Evolutionary conservation across 53 echinoderm and acorn worm species (phyloP).

Genomic region (Paelopatides confundens): DNA sequence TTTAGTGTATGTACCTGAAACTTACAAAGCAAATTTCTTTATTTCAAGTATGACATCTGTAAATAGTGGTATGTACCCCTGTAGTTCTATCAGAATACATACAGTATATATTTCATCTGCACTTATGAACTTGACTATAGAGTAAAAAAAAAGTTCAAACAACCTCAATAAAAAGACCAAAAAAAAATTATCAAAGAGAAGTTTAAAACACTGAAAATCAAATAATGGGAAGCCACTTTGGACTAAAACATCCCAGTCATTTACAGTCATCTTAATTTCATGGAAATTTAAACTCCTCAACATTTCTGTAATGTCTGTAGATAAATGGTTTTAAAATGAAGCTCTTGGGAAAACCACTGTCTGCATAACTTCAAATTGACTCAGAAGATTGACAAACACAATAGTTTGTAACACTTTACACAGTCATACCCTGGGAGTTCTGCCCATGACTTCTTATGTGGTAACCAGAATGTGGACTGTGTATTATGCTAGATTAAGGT

Average conservation of each 20-base stretch:
- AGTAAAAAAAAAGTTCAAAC: neutral
- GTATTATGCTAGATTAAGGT: neutral
- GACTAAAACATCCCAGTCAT: neutral
- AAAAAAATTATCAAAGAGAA: too few species aligned
- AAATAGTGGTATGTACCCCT: too few species aligned
- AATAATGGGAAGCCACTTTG: too few species aligned
- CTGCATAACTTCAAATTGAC: conserved; percentile 9
- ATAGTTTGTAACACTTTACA: neutral
- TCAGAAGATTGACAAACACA: conserved; percentile 27
- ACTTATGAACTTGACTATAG: neutral
- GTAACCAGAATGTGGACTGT: neutral
- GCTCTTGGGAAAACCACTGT: conserved; percentile 9
- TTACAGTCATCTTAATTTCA: neutral
- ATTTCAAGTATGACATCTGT: too few species aligned
- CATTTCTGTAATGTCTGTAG: neutral
- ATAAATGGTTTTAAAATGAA: neutral
- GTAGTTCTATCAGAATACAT: too few species aligned
- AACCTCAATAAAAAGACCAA: neutral
- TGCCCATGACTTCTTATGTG: neutral
- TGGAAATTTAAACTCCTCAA: neutral
- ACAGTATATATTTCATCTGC: too few species aligned
- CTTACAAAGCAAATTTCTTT: too few species aligned
- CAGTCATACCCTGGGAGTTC: neutral
- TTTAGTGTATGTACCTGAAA: too few species aligned
- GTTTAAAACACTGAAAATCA: too few species aligned